Percentiles rank a stretch among this genome's conserved stretches.
phyloP scores from a whole-genome alignment of 2,797 vertebrate genomes.

The Pantherophis vulpinus region DNA sequence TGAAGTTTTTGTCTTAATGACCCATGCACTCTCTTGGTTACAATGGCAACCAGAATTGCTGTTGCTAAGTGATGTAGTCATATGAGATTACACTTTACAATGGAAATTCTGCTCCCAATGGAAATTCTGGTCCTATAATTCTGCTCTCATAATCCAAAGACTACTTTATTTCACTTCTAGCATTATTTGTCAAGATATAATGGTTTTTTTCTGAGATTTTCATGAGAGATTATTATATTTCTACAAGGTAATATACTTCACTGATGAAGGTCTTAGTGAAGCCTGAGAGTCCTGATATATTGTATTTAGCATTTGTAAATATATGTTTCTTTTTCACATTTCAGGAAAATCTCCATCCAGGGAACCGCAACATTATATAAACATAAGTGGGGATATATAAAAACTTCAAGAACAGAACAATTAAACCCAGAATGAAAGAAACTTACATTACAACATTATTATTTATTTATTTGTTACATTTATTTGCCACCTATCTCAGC shows the following conservation, averaged over 20 bases:
- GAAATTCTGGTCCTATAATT: too few species aligned
- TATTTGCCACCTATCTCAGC: too few species aligned
- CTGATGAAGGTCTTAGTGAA: not conserved
- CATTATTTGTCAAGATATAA: not conserved
- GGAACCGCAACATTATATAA: not conserved
- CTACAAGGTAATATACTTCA: not conserved
- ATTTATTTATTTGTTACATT: too few species aligned
- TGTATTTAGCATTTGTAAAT: not conserved
- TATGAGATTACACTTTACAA: not conserved
- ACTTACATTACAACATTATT: too few species aligned
- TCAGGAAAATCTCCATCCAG: not conserved
- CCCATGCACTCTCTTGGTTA: not conserved
- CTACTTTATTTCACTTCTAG: not conserved
- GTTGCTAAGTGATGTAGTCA: not conserved
- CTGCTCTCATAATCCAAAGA: not conserved
- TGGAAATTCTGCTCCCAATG: not conserved
- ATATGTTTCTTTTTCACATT: not conserved
- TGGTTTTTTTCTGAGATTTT: not conserved
- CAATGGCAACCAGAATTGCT: not conserved
- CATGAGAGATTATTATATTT: not conserved
- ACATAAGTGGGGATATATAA: not conserved
- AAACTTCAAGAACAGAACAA: not conserved
- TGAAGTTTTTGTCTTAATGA: not conserved
- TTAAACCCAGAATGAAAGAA: not conserved
- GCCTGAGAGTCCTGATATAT: not conserved